phyloP scores from a whole-genome alignment of 2,888 invertebrate species.

The Blastobasis lacticolella region DNA sequence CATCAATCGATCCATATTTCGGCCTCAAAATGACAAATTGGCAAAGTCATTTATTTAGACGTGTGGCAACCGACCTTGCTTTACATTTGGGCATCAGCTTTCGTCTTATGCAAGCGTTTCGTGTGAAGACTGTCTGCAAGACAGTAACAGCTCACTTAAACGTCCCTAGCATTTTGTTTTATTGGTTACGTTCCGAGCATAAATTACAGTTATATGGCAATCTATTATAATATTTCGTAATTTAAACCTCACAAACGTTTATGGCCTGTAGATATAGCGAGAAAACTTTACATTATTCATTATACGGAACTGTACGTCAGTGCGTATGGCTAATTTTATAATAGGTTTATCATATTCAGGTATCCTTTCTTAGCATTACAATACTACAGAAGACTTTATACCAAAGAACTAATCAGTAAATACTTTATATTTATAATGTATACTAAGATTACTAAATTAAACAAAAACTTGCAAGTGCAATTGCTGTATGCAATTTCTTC shows the following conservation, averaged over 20 bases:
- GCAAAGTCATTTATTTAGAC: no score
- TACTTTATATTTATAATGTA: no score
- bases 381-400: no score
- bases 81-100: slow-evolving; percentile 29
- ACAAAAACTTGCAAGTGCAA: no score
- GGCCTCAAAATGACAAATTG: no score
- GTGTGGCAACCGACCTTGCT: slow-evolving; percentile 34
- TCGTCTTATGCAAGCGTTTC: slow-evolving; percentile 31
- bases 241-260: slow-evolving; percentile 7
- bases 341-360: no score
- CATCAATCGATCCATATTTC: no score
- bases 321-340: no score
- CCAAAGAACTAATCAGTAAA: no score
- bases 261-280: slow-evolving; percentile 1
- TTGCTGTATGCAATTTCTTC: no score
- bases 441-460: no score
- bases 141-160: slow-evolving; percentile 16
- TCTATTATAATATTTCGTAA: slow-evolving; percentile 29
- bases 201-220: slow-evolving; percentile 21
- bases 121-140: slow-evolving; percentile 31
- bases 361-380: no score
- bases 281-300: slow-evolving; percentile 5
- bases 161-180: slow-evolving; percentile 26
- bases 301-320: neutral
- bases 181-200: slow-evolving; percentile 29